Evolutionary conservation across 2,888 invertebrate genomes (phyloP).

Genomic region (Boloria selene): DNA sequence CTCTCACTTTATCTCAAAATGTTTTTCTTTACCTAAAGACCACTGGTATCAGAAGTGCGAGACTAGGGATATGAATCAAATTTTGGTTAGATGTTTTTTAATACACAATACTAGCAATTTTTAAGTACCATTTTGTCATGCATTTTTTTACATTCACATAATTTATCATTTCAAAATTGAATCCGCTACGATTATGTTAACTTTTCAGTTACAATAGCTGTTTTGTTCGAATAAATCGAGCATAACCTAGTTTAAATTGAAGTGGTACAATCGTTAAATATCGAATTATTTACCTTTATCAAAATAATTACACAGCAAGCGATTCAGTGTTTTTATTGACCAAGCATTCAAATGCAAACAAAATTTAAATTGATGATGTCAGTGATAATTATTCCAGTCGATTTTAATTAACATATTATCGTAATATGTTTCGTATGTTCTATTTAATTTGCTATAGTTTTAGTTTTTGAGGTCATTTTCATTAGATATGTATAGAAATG

Average conservation of each 20-base stretch:
- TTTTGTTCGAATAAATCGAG: conserved; percentile 4
- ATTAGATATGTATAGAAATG: too few species aligned
- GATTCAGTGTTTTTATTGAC: conserved; percentile 41
- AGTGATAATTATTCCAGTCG: conserved; percentile 46
- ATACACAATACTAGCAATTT: too few species aligned
- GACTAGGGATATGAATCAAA: too few species aligned
- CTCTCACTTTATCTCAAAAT: too few species aligned
- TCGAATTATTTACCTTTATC: conserved; percentile 28
- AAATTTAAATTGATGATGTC: conserved; percentile 56
- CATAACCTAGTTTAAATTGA: not conserved
- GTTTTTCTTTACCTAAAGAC: too few species aligned
- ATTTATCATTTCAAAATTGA: not conserved
- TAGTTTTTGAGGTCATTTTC: conserved; percentile 23
- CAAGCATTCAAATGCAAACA: conserved; percentile 45
- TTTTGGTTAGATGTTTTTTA: too few species aligned
- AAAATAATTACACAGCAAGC: conserved; percentile 34
- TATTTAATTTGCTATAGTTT: conserved; percentile 36
- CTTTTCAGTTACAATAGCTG: not conserved
- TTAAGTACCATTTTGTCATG: too few species aligned
- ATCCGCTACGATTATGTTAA: not conserved
- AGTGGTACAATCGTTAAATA: conserved; percentile 8
- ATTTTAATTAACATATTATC: conserved; percentile 52
- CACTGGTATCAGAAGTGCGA: too few species aligned
- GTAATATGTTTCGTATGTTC: conserved; percentile 40
- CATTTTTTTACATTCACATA: not conserved